These are phyloP conservation scores for Liposcelis brunnea DNA, from an alignment of 2,888 invertebrate species.

Conservation along the genomic window DNA sequence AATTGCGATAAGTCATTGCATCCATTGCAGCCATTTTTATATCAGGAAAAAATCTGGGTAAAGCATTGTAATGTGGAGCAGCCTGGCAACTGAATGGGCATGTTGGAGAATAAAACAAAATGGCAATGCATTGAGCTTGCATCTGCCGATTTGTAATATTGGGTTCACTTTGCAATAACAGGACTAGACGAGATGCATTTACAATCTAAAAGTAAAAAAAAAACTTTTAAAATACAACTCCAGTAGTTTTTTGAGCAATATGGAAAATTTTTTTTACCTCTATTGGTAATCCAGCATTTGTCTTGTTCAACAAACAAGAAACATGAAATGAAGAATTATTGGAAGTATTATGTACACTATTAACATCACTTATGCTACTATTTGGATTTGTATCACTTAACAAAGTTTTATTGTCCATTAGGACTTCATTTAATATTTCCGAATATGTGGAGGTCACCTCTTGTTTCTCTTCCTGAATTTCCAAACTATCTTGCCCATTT, in stretches of 20 bases:
- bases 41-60: constrained; percentile 72
- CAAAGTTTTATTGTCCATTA: too few relatives aligned
- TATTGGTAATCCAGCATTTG: constrained; percentile 11
- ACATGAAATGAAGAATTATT: too few relatives aligned
- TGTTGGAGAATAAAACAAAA: constrained; percentile 76
- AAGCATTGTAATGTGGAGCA: constrained; percentile 78
- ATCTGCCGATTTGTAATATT: constrained; percentile 19
- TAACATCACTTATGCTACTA: too few relatives aligned
- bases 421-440: too few relatives aligned
- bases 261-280: constrained; percentile 11
- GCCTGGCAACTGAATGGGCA: constrained; percentile 83
- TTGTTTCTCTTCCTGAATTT: too few relatives aligned
- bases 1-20: constrained; percentile 61
- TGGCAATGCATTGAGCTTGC: constrained; percentile 50
- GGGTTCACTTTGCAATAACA: constrained; percentile 17
- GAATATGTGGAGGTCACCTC: too few relatives aligned
- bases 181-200: constrained; percentile 18
- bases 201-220: constrained; percentile 18
- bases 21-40: constrained; percentile 81
- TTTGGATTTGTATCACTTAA: constrained; percentile 7
- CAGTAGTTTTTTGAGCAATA: not conserved
- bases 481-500: too few relatives aligned
- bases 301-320: not conserved
- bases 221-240: not conserved
- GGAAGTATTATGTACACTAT: too few relatives aligned